Evolutionary conservation across 2,888 invertebrate species (phyloP).

Genomic region (Sericinus montela): DNA sequence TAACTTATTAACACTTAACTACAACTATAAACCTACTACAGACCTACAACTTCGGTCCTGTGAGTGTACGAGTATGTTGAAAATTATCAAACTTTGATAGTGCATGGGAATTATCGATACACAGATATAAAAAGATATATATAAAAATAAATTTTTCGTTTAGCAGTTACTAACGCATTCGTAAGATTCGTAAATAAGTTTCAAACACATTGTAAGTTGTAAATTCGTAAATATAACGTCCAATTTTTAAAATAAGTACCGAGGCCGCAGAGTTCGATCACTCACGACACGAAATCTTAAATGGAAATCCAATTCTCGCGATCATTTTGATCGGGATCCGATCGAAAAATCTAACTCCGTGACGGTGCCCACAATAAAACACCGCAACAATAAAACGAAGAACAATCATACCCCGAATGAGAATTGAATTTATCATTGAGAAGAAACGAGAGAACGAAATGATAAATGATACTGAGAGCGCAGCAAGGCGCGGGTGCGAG

Average conservation of each 20-base stretch:
- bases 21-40: no score
- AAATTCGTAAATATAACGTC: no score
- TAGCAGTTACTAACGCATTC: no score
- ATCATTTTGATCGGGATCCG: conserved; percentile 72
- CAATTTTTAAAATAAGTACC: neutral
- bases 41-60: no score
- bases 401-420: conserved; percentile 77
- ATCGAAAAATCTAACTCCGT: conserved; percentile 73
- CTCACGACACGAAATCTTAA: conserved; percentile 62
- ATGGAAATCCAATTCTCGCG: conserved; percentile 76
- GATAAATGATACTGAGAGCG: conserved; percentile 68
- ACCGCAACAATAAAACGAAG: conserved; percentile 74
- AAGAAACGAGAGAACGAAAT: conserved; percentile 72
- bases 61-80: no score
- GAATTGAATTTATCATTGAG: conserved; percentile 78
- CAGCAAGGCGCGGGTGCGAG: conserved; percentile 52
- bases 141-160: no score
- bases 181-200: no score
- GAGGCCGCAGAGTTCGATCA: conserved; percentile 57
- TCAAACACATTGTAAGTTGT: no score
- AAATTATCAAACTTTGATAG: no score
- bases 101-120: no score
- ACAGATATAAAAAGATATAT: conserved; percentile 4
- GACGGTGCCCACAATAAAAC: conserved; percentile 75
- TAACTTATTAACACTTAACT: no score